Evolutionary conservation across 2,797 vertebrate genomes (phyloP).

Genomic region (Mus minutoides): DNA sequence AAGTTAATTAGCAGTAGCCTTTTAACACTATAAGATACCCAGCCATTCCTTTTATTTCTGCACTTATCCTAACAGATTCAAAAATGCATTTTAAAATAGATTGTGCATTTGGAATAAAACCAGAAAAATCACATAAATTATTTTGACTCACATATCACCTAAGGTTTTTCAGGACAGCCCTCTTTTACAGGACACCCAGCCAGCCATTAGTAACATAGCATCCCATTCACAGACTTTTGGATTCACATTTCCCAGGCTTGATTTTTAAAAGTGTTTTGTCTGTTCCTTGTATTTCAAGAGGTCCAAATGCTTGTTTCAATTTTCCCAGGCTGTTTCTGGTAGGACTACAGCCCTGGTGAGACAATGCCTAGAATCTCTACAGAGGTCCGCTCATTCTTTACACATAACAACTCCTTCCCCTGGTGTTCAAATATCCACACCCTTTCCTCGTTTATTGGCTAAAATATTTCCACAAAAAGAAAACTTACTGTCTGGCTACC

Average conservation of each 20-base stretch:
- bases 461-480: constrained; percentile 10
- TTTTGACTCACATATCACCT: background rate
- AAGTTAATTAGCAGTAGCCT: background rate
- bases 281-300: background rate
- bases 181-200: background rate
- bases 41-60: background rate
- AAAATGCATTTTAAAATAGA: background rate
- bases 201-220: background rate
- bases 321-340: background rate
- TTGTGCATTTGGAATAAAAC: background rate
- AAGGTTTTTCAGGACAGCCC: background rate
- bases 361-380: too few relatives aligned
- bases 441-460: constrained; percentile 23
- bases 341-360: background rate
- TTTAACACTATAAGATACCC: background rate
- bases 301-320: background rate
- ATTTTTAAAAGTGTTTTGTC: background rate
- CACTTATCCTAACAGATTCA: background rate
- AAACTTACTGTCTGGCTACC: background rate
- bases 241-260: background rate
- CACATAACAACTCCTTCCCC: background rate
- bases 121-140: background rate
- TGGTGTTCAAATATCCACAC: background rate
- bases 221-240: background rate
- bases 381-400: background rate